These are phyloP conservation scores for Drosophila truncata DNA, from an alignment of 1,140 invertebrate genomes.

Conservation along the genomic window DNA sequence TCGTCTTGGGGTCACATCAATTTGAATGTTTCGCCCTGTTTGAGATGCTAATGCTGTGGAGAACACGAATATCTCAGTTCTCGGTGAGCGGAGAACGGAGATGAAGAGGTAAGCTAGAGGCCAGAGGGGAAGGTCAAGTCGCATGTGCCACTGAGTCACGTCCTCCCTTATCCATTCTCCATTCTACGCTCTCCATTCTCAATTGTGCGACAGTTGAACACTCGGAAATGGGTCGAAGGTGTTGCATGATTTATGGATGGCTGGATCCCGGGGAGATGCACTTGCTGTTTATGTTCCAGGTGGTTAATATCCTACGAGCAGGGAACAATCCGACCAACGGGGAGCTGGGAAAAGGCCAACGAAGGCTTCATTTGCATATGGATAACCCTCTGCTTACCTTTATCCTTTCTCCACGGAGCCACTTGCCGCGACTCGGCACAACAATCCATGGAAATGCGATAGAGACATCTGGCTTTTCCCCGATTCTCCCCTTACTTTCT, in stretches of 20 bases:
- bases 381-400: slow-evolving; percentile 2
- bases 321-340: background rate
- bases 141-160: slow-evolving; percentile 45
- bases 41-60: slow-evolving; percentile 65
- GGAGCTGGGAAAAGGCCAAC: slow-evolving; percentile 16
- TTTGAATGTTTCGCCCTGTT: slow-evolving; percentile 65
- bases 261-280: slow-evolving; percentile 32
- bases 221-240: slow-evolving; percentile 50
- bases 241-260: slow-evolving; percentile 51
- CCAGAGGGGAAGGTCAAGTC: slow-evolving; percentile 25
- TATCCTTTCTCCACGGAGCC: background rate
- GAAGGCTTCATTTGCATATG: slow-evolving; percentile 41
- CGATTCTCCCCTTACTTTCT: background rate
- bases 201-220: slow-evolving; percentile 40
- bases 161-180: slow-evolving; percentile 15
- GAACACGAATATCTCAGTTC: slow-evolving; percentile 59
- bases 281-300: slow-evolving; percentile 47
- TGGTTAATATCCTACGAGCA: slow-evolving; percentile 35
- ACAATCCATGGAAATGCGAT: slow-evolving; percentile 40
- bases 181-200: slow-evolving; percentile 7
- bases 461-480: slow-evolving; percentile 45
- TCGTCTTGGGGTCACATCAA: slow-evolving; percentile 54
- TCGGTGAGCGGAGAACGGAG: background rate
- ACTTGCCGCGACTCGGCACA: slow-evolving; percentile 34
- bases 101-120: slow-evolving; percentile 15